phyloP scores from a whole-genome alignment of 2,797 vertebrate genomes.

The Bradypus variegatus region DNA sequence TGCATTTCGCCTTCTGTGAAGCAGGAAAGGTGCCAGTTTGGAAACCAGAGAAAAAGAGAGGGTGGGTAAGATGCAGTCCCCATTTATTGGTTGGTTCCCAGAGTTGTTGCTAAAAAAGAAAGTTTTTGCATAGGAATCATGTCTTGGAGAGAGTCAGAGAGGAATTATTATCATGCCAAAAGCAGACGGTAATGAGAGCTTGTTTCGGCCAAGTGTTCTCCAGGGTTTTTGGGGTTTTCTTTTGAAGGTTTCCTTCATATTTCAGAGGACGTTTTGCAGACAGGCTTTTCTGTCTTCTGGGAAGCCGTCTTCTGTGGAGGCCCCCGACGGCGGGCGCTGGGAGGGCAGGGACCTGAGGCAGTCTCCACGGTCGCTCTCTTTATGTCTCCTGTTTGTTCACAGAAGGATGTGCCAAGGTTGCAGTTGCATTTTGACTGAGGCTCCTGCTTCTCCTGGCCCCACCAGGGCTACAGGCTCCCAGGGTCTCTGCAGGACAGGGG shows the following conservation, averaged over 20 bases:
- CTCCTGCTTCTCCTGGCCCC: neutral
- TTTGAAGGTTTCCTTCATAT: neutral
- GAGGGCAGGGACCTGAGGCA: neutral
- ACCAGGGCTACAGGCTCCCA: neutral
- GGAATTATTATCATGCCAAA: neutral
- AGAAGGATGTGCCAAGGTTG: accelerated
- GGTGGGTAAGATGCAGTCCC: neutral
- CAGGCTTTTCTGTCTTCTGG: neutral
- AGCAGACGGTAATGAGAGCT: neutral
- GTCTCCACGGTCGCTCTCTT: neutral
- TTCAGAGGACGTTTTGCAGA: neutral
- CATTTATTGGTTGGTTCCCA: constrained; percentile 32
- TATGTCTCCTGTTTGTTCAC: neutral
- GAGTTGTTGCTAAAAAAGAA: constrained; percentile 49
- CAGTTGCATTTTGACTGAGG: neutral
- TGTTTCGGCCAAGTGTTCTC: neutral
- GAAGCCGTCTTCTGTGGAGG: neutral
- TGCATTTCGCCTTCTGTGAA: neutral
- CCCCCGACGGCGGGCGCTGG: neutral
- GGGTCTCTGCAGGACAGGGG: neutral
- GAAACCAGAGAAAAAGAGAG: constrained; percentile 25
- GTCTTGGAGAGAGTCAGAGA: constrained; percentile 14
- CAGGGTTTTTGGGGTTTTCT: neutral
- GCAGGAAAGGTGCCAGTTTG: constrained; percentile 42
- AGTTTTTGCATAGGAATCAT: constrained; percentile 21